Evolutionary conservation across 2,888 invertebrate species (phyloP), one percentile per base, ranked within the genome.

Genomic region (Marasmarcha lunaedactyla): DNA sequence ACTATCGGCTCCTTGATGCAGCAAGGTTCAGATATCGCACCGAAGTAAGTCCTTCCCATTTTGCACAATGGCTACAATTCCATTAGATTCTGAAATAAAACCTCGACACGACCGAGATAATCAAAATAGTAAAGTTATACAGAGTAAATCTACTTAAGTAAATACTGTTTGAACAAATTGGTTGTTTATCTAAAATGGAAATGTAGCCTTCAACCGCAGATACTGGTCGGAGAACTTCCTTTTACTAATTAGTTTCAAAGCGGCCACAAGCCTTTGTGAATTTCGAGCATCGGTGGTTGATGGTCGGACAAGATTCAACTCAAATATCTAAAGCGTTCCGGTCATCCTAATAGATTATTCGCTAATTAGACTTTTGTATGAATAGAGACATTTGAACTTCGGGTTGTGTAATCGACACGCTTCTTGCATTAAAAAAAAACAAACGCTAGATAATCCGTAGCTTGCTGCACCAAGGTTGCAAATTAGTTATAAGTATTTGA

Each of bases 1-100:
- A 94, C 94, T 81, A 93, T 95, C 72, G 92, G 93, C 68, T 92
- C 93, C 65, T 89, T 94, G 86, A 92, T 94, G 91, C 94, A 94
- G 87, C 94, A 94, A 86, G 94, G 94, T 84, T 93, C 92, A 78
- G 93, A 94, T 86, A 92, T 94, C 85, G 93, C 93, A 63, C 94
- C 94, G 78, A 92, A 91, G 92, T 92, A 89, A 90, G 91, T 89
- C 63, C 59, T 50, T 45, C 46, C 48, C 50, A 50, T 57, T 46
- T 45, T 54, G 57, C 59, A 60, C 55, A 63, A 59, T 48, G 63
- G 65, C 59, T 72, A 71, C 68, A 65, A 54, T 66, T 63, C 64
- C 63, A 50, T 25, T 14, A 15, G n/a, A 11, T 7, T 13, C 12
- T 33, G 20, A 20, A 20, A 20, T 5, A 20, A n/a, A n/a, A n/a